A percentile compares a stretch with the other conserved stretches of the same genome.
Conservation (phyloP, 2,797 vertebrate genomes). For the Melanotaenia maccullochi region DNA sequence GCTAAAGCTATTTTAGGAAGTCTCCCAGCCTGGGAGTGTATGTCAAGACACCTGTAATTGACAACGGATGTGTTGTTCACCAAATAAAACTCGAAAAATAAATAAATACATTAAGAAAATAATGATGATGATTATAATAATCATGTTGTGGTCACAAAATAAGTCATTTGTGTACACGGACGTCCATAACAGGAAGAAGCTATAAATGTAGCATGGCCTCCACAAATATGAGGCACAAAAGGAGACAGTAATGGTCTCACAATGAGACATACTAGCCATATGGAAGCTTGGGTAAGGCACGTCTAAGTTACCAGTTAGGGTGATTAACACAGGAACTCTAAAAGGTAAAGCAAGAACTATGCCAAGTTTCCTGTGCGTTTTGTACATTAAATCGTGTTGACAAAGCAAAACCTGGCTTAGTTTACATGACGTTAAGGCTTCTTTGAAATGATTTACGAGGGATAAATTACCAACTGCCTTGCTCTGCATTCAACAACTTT, state of each 20-base stretch:
- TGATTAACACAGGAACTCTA: constrained; percentile 15
- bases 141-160: neutral
- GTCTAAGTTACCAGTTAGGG: constrained; percentile 51
- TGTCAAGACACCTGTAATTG: constrained; percentile 75
- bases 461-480: neutral
- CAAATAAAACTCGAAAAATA: neutral
- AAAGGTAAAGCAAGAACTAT: neutral
- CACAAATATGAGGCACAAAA: constrained; percentile 33
- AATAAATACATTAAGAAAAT: neutral
- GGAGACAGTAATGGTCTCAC: constrained; percentile 20
- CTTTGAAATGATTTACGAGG: neutral
- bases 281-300: constrained; percentile 58
- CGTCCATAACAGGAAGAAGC: neutral
- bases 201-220: neutral
- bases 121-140: neutral
- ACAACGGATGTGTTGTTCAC: constrained; percentile 42
- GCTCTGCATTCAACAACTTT: neutral
- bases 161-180: neutral
- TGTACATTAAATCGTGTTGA: neutral
- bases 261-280: constrained; percentile 49
- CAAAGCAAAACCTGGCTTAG: neutral
- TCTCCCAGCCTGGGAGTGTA: constrained; percentile 62
- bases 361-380: neutral
- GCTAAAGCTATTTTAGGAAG: constrained; percentile 81
- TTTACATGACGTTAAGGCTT: constrained; percentile 12